Evolutionary conservation across 2,888 invertebrate species (phyloP).

Genomic region (Zelleria hepariella): DNA sequence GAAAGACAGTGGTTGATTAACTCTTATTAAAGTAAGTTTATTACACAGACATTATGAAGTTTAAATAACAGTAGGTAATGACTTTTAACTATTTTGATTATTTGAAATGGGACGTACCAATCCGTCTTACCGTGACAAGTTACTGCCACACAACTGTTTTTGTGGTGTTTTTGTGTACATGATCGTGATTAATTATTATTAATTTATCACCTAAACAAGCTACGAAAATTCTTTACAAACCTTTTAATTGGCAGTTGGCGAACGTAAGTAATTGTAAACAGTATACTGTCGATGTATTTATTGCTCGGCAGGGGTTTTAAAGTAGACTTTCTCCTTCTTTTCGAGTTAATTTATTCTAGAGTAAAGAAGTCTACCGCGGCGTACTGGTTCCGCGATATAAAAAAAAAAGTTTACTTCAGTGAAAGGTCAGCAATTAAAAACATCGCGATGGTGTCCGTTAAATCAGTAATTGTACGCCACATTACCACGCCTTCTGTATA

Average conservation of each 20-base stretch:
- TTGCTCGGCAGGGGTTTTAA: neutral
- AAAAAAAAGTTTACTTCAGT: neutral
- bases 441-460: neutral
- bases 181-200: too few species aligned
- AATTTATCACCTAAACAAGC: too few species aligned
- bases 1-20: too few species aligned
- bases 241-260: neutral
- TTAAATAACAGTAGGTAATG: neutral
- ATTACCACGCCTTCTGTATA: neutral
- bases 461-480: neutral
- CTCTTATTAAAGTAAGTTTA: too few species aligned
- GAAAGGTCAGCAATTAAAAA: neutral
- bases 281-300: neutral
- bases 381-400: neutral
- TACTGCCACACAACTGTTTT: neutral
- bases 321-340: neutral
- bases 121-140: neutral
- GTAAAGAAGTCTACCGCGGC: neutral
- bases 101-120: neutral
- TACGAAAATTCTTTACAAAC: neutral
- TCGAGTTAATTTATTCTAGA: neutral
- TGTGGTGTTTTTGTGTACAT: too few species aligned
- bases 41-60: too few species aligned
- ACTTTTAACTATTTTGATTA: neutral
- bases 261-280: neutral